Conservation (phyloP, 2,113 vertebrate genomes). For the Muntiacus reevesi region DNA sequence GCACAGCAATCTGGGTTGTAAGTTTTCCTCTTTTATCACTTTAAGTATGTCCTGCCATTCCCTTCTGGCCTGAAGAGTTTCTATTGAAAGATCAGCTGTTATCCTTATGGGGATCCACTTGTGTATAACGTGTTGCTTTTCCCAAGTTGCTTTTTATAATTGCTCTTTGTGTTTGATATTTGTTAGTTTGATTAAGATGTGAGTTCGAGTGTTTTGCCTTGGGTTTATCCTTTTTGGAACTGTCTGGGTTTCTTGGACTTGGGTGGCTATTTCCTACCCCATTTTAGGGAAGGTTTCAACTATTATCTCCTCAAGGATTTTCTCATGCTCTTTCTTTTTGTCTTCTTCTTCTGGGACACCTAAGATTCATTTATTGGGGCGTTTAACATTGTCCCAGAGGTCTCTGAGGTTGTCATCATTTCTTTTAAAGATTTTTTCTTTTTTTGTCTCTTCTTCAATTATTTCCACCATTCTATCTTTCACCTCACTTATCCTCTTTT, state of each 20-base stretch:
- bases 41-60: neutral
- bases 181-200: neutral
- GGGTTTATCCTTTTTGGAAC: neutral
- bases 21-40: neutral
- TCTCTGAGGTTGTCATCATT: neutral
- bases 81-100: neutral
- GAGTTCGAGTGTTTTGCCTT: neutral
- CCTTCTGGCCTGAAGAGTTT: neutral
- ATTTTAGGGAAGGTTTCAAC: neutral
- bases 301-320: neutral
- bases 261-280: neutral
- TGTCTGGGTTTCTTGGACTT: neutral
- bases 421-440: neutral
- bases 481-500: neutral
- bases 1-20: neutral
- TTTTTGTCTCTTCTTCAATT: neutral
- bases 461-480: neutral
- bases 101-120: neutral
- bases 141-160: neutral
- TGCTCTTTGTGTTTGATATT: neutral
- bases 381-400: neutral
- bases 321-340: neutral
- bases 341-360: neutral
- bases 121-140: neutral
- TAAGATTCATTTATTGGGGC: neutral